Evolutionary conservation across 2,113 vertebrate species (phyloP).

Genomic region (Rostratula benghalensis): DNA sequence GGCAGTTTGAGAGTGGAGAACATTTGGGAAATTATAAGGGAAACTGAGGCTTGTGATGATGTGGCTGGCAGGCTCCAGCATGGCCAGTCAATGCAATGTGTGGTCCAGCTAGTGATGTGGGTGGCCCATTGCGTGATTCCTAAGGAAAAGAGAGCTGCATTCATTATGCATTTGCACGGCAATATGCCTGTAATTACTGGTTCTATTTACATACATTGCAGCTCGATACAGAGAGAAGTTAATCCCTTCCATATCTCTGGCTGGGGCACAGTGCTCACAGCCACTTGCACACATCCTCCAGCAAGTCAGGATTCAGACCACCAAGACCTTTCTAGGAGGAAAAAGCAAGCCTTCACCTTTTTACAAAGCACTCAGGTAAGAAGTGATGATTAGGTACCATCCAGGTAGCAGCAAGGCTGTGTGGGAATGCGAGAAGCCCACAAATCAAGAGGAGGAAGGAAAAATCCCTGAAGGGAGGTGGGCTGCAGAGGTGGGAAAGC

Average conservation of each 20-base stretch:
- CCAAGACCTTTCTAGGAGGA: background rate
- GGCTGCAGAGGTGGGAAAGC: background rate
- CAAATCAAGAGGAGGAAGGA: background rate
- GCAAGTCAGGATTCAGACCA: background rate
- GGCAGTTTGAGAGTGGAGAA: background rate
- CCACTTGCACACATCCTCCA: fast-evolving
- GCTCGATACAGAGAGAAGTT: background rate
- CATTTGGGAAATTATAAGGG: background rate
- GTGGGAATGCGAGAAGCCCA: background rate
- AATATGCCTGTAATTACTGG: background rate
- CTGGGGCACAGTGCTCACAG: background rate
- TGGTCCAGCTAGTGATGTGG: background rate
- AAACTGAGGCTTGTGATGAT: background rate
- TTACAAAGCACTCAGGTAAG: background rate
- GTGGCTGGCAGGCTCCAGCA: background rate
- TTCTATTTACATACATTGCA: background rate
- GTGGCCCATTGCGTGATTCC: fast-evolving
- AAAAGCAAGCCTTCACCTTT: background rate
- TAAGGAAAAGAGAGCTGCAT: background rate
- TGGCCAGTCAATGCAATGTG: fast-evolving
- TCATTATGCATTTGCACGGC: background rate
- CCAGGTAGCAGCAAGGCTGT: background rate
- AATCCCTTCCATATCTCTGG: background rate
- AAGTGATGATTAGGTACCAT: background rate
- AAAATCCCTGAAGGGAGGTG: background rate